Base-by-base conservation (phyloP, 2,113 vertebrate species). In the Poeciliopsis retropinna region DNA sequence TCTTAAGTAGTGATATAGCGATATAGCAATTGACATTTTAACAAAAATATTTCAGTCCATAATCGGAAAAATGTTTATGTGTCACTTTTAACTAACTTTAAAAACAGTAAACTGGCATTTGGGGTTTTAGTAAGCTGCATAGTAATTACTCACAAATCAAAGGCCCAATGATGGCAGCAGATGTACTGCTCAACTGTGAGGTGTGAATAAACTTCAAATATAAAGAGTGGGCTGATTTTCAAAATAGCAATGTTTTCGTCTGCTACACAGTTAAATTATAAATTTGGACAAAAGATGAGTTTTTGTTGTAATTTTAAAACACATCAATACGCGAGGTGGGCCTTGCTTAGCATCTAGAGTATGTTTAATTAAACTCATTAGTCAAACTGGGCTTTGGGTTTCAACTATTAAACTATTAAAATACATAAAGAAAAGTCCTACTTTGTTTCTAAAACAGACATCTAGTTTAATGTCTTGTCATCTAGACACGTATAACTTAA, bases 351-450 rank as follows among this genome's bases (percentile, higher is more conserved):
- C 34, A 37, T 37, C 8, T 11, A 37, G 34, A 34, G 34, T 84
- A 69, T 87, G 76, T 85, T 87, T 77, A 82, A 70, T 31, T 15
- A 28, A 57, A 10, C 63, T 83, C 67, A 87, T 84, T 76, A 69
- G 77, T 76, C 37, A 65, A 86, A 82, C 83, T 78, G 76, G 63
- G 51, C 51, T 75, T 70, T 44, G 64, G 22, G 66, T 71, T 75
- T 65, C 25, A 72, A 37, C 39, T 65, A 81, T 87, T 64, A 76
- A 87, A 78, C 72, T 67, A 80, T 6, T 37, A 22, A 80, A 83
- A 85, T 76, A 83, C 68, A 61, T 87, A 17, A 82, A 82, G 63
- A 27, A 32, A 64, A 14, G 25, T 39, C 61, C 70, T 64, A 31
- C 34, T 34, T 34, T 34, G 34, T 34, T 34, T 34, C 34, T 34